Base-by-base conservation (phyloP, 2,113 vertebrate species). In the Chaetops frenatus region DNA sequence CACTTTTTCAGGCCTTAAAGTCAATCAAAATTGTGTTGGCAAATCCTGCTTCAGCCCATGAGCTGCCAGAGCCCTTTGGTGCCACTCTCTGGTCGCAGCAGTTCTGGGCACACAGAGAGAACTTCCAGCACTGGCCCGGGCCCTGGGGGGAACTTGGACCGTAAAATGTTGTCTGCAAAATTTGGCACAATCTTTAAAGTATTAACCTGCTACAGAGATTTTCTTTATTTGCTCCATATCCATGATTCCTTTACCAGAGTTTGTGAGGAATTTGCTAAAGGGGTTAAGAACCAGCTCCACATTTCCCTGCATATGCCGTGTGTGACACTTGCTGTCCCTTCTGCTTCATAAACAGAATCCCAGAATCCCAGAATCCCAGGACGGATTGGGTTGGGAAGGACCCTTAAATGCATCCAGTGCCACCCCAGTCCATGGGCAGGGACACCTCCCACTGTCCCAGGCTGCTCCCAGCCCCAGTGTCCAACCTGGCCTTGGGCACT, bases 51-150 rank as follows among this genome's bases (percentile, higher is more conserved):
- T 54, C 40, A 80, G 60, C 25, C 10, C 33, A 13, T 9, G 28
- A n/a, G 24, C 29, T 56, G 45, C 27, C 23, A 24, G 6, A 24
- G 17, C 27, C 33, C 38, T 38, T n/a, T n/a, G n/a, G n/a, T 40
- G n/a, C 38, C 40, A 5, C 29, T 31, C 18, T 47, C 23, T 19
- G n/a, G 19, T 28, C 29, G 28, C 58, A 84, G 58, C 40, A 65
- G 29, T 12, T 65, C n/a, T 0, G 1, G 69, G 28, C n/a, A 38
- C 28, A n/a, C 0, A 0, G 14, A 47, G 40, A 45, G 45, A 45
- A 18, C 40, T n/a, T n/a, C 12, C 0, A 2, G 58, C 40, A 18
- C n/a, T 47, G 58, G 47, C 50, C 1, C 0, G 33, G 21, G 10
- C 53, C 8, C 0, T 3, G 4, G 25, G 2, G 6, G 27, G 38